Base-by-base conservation (phyloP, 2,797 vertebrate species). In the Mallotus villosus region DNA sequence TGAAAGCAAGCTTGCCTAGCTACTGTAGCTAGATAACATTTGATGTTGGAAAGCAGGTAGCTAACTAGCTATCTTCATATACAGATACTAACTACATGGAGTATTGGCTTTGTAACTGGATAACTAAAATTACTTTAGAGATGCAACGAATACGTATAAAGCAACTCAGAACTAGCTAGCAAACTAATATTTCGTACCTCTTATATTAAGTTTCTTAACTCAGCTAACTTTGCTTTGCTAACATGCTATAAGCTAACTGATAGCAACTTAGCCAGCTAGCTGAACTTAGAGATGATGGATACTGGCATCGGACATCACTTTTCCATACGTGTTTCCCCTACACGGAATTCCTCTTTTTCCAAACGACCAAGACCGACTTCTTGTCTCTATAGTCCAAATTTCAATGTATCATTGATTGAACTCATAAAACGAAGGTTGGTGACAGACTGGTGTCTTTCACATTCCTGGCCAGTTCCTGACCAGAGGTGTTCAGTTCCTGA, bases 271-370 rank as follows among this genome's bases (percentile, higher is more conserved):
- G 85, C 79, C 78, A 85, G 87, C 90, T 90, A 86, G 87, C 85
- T 81, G 85, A 85, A 87, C 79, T 90, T 80, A 78, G 83, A 86
- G 85, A 84, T 86, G 81, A 89, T 84, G 82, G 89, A 86, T 87
- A 86, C 76, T 74, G 25, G 63, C 12, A 41, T 80, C 84, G 68
- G 68, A 87, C 89, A 92, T 89, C 89, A 81, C 17, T 73, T 55
- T 55, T 87, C 82, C 85, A 65, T 0, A 84, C 84, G 25, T 88
- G 87, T 90, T 72, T 89, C 71, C 67, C 79, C 76, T 66, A 75
- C 63, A 73, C 58, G 2, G 75, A 81, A 62, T 81, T 83, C 76
- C 70, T 25, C 66, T 67, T 41, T 74, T 72, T 46, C 80, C 77
- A n/a, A 60, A 68, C 66, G 66, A 49, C 21, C 58, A 57, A 66